phyloP scores from a whole-genome alignment of 2,113 vertebrate genomes.

The Macquaria australasica region DNA sequence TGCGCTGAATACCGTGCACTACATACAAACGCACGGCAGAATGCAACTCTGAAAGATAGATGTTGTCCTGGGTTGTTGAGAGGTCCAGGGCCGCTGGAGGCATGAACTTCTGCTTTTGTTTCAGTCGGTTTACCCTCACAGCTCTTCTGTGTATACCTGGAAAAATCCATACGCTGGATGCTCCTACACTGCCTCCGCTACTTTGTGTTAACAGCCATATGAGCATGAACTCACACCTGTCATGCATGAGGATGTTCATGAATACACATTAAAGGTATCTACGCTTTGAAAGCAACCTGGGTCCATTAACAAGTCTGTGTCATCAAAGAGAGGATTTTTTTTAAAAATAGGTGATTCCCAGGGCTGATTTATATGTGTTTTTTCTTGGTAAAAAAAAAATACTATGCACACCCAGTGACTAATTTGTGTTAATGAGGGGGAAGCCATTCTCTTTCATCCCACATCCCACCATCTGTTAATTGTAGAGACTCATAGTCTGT shows the following conservation, averaged over 20 bases:
- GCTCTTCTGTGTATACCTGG: background rate
- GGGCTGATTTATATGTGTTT: background rate
- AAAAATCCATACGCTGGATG: background rate
- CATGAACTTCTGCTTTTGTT: background rate
- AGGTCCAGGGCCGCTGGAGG: background rate
- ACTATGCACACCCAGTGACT: background rate
- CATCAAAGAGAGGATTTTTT: constrained; percentile 11
- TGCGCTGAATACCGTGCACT: background rate
- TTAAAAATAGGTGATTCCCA: background rate
- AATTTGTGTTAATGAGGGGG: constrained; percentile 31
- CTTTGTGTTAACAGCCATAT: background rate
- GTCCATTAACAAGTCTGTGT: background rate
- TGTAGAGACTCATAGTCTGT: background rate
- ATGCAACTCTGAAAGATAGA: background rate
- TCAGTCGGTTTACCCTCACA: background rate
- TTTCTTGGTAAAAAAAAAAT: background rate
- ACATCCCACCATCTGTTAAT: constrained; percentile 9
- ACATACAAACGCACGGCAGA: background rate
- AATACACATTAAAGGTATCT: constrained; percentile 9
- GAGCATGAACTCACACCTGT: background rate
- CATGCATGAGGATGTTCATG: background rate
- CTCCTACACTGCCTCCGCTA: no score
- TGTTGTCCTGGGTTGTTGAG: background rate
- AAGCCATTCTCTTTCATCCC: constrained; percentile 34
- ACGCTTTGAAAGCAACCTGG: background rate